phyloP scores from a whole-genome alignment of 2,888 invertebrate species.

The Mythimna ferrago region DNA sequence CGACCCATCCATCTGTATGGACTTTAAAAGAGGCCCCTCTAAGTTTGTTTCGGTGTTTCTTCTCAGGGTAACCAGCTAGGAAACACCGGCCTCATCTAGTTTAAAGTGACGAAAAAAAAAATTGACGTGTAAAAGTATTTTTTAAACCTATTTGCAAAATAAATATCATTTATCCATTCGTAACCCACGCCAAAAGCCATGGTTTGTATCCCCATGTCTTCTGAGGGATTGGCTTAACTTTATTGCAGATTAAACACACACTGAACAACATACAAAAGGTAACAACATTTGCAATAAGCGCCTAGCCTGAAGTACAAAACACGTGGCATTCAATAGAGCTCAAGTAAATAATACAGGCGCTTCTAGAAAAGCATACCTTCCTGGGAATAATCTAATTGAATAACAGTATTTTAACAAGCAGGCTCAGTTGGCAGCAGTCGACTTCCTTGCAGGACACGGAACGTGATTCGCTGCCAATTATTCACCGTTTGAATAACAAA shows the following conservation, averaged over 20 bases:
- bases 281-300: background rate
- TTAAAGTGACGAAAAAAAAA: no score
- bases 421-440: background rate
- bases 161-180: no score
- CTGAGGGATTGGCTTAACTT: background rate
- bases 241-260: background rate
- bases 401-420: background rate
- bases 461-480: background rate
- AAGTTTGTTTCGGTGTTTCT: no score
- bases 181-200: no score
- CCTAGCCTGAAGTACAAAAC: background rate
- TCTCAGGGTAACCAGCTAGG: no score
- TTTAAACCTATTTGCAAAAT: no score
- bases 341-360: constrained; percentile 7
- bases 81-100: no score
- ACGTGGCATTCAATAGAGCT: background rate
- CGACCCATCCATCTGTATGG: no score
- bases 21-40: no score
- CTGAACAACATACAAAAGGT: background rate
- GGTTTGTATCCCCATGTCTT: background rate
- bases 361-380: constrained; percentile 2
- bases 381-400: no score
- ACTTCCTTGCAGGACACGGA: constrained; percentile 5
- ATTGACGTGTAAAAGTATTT: no score
- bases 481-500: background rate